Evolutionary conservation across 2,113 vertebrate species (phyloP), one percentile per base, ranked within the genome.

Genomic region (Oryzias melastigma): DNA sequence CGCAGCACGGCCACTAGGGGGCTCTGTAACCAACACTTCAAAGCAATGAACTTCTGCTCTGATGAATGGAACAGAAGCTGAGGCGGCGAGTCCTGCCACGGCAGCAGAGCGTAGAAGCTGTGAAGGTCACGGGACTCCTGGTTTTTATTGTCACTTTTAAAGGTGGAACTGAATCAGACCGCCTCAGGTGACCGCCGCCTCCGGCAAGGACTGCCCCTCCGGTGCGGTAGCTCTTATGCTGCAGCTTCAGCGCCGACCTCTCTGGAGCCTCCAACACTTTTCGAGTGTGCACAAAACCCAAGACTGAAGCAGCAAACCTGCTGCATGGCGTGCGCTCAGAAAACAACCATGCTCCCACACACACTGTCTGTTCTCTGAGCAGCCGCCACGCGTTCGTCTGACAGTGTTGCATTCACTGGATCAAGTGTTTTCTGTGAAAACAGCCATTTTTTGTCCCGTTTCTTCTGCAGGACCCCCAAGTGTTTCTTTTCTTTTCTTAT

Each of bases 361-460:
- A 35, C 35, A 35, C 10, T 12, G 1, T 12, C 35, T 12, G 35
- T 35, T 35, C 12, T 8, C 35, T 35, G 35, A 35, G 35, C 35
- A 35, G 35, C 35, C 10, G 35, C 8, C 35, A 3, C 3, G 22
- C 22, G 35, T 35, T 12, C 10, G 35, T 35, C 35, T 35, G 35
- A 35, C 35, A 35, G 35, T 35, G 35, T 10, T 35, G 35, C 35
- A 35, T 35, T 81, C 78, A 68, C 78, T 42, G 14, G 45, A 35
- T 74, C 80, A 43, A 67, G 65, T 78, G 91, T 93, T 93, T 93
- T 93, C 92, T 91, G 90, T 92, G 92, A 93, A 93, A 93, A 92
- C 91, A 71, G 17, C 77, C 69, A 77, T 81, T 71, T 81, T 71
- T 71, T 75, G 24, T 67, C 70, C 52, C 18, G 87, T 92, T 90